phyloP scores from a whole-genome alignment of 2,888 invertebrate genomes.

The Thumatha senex region DNA sequence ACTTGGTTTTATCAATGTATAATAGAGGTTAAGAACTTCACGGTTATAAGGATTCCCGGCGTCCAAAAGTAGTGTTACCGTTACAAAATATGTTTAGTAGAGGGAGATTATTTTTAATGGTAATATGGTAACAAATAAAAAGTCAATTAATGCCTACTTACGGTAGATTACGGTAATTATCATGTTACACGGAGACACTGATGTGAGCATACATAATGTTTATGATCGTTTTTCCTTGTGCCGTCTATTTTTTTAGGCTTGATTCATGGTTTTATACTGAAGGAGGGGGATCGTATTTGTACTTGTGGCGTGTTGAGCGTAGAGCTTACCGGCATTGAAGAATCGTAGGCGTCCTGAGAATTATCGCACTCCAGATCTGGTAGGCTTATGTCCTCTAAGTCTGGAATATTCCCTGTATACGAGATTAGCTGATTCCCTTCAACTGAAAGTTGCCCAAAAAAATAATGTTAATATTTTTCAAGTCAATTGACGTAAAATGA shows the following conservation, averaged over 20 bases:
- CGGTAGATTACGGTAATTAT: too few species aligned
- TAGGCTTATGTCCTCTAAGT: conserved; percentile 77
- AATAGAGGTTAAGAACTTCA: too few species aligned
- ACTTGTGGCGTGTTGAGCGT: conserved; percentile 74
- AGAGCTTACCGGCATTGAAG: conserved; percentile 52
- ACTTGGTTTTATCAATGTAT: too few species aligned
- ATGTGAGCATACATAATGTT: conserved; percentile 13
- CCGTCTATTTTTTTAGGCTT: conserved; percentile 27
- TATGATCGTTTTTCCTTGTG: conserved; percentile 31
- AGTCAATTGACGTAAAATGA: conserved; percentile 15
- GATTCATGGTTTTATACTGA: conserved; percentile 56
- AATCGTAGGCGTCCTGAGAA: conserved; percentile 54
- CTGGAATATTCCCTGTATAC: conserved; percentile 81
- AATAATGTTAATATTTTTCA: conserved; percentile 33
- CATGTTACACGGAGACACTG: too few species aligned
- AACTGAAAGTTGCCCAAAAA: conserved; percentile 73
- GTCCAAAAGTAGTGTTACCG: too few species aligned
- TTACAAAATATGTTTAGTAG: too few species aligned
- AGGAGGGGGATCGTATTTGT: conserved; percentile 59
- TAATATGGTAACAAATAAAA: too few species aligned
- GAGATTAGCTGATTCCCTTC: conserved; percentile 82
- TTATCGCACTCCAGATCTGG: conserved; percentile 67
- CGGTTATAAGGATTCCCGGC: too few species aligned
- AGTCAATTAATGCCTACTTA: too few species aligned
- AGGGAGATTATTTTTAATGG: too few species aligned